A percentile compares a stretch with the other conserved stretches of the same genome.
Conservation (phyloP, 2,113 vertebrate genomes). For the Labeo rohita region DNA sequence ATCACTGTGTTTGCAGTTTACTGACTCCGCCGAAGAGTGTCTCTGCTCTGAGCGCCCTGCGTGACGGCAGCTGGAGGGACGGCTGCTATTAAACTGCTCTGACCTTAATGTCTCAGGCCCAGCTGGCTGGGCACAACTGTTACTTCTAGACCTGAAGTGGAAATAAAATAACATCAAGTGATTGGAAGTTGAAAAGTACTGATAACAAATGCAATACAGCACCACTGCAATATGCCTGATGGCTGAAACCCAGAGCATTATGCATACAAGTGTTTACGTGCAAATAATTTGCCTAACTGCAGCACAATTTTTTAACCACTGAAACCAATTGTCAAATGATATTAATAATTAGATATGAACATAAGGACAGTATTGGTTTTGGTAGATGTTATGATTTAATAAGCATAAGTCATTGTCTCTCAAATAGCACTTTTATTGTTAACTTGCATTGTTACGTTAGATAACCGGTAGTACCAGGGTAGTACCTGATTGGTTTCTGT, state of each 20-base stretch:
- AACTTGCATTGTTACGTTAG: constrained; percentile 50
- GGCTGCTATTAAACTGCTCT: constrained; percentile 88
- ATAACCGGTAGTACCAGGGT: constrained; percentile 3
- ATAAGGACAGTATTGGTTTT: constrained; percentile 23
- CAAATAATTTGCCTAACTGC: constrained; percentile 39
- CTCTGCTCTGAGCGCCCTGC: constrained; percentile 88
- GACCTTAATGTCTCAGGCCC: constrained; percentile 73
- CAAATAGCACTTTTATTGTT: constrained; percentile 68
- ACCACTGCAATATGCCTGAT: constrained; percentile 61
- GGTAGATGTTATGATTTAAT: constrained; percentile 63
- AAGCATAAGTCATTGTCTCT: constrained; percentile 63
- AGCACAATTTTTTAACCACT: constrained; percentile 45
- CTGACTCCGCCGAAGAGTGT: constrained; percentile 95
- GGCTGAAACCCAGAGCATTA: constrained; percentile 59
- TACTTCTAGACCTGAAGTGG: constrained; percentile 49
- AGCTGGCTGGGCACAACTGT: constrained; percentile 90
- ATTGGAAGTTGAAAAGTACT: constrained; percentile 22
- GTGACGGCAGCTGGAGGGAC: constrained; percentile 94
- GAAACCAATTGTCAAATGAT: constrained; percentile 35
- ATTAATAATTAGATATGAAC: constrained; percentile 19
- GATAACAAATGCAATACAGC: constrained; percentile 64
- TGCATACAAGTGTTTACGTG: constrained; percentile 60
- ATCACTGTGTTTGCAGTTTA: constrained; percentile 76
- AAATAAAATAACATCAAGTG: background rate
- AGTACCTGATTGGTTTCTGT: constrained; percentile 35